Base-by-base conservation (phyloP, 2,888 invertebrate species). In the Xestia c-nigrum region DNA sequence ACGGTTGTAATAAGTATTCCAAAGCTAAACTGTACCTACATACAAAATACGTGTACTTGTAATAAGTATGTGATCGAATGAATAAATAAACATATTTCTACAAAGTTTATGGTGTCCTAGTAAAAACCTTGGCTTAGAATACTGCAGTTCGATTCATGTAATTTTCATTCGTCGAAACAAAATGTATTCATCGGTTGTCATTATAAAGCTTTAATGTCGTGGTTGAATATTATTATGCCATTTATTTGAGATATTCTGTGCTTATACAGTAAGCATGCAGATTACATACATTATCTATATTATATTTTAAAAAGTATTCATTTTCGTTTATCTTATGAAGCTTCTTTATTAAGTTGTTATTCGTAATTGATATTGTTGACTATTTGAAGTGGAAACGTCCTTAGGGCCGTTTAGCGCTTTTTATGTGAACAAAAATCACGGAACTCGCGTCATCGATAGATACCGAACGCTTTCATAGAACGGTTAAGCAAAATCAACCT, bases 121-220 rank as follows among this genome's bases (percentile, higher is more conserved):
- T 52, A 2, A 12, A 57, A 69, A 47, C 81, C 81, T 81, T 81
- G 81, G 65, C 81, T 59, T 65, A 68, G 59, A 76, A 72, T 47
- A 71, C n/a, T 21, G 57, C 57, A 63, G 63, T 47, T 40, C 52
- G 46, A 81, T 76, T 64, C 57, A 81, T 81, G 68, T 81, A 64
- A 76, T 80, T 80, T 81, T 81, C 81, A 76, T 71, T 59, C 71
- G 67, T 64, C 71, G 71, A 71, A 68, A 52, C 67, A 71, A 61
- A 76, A 68, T 81, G 50, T 57, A 71, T 64, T 68, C 38, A 31
- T 21, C 74, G 3, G 40, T 55, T 80, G 68, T 69, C 74, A 80
- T 69, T 74, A 80, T 31, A 65, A 69, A 65, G 63, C 63, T 52
- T 40, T 80, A 67, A 75, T 71, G 47, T 57, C 55, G 50, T 52